Base-by-base conservation (phyloP, 1,140 invertebrate genomes). In the Drosophila rufa region DNA sequence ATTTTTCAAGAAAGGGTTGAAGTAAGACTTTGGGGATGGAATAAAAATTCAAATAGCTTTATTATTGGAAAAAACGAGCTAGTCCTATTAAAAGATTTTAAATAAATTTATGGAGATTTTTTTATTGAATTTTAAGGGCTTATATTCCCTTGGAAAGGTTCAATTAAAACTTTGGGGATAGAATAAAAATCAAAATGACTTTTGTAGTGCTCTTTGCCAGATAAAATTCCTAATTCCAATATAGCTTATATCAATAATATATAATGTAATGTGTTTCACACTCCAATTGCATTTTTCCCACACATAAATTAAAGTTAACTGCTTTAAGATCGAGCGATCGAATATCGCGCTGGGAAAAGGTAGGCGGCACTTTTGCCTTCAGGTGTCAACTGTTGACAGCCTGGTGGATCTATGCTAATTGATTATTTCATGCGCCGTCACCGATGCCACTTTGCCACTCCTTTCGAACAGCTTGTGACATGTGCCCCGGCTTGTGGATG, bases 341-440 rank as follows among this genome's bases (percentile, higher is more conserved):
- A 22, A 71, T 71, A n/a, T 36, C 33, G 22, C 27, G 15, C n/a
- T 9, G 36, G 19, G 15, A 47, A 59, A 38, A n/a, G 46, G 38
- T 27, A 43, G 67, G 27, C n/a, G 45, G 36, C 22, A 3, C 17
- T 36, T 12, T 11, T 53, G 51, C 53, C 53, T 51, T 58, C 53
- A 76, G 74, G 73, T 76, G 73, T 53, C 74, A 76, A 76, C 73
- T 58, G 74, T 30, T 76, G 73, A 76, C 74, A 76, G 73, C 74
- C 65, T 22, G 19, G 33, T 76, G 71, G 42, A 25, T 47, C 60
- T 43, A 76, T 47, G 73, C 43, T 67, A 76, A 76, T 76, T 76
- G 73, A 76, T 76, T 76, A 42, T 58, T 66, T 67, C 73, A 76
- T 67, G 73, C 38, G 14, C 74, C 74, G 53, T 76, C 74, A 67